phyloP scores from a whole-genome alignment of 2,113 vertebrate genomes.

The Spilogale gracilis region DNA sequence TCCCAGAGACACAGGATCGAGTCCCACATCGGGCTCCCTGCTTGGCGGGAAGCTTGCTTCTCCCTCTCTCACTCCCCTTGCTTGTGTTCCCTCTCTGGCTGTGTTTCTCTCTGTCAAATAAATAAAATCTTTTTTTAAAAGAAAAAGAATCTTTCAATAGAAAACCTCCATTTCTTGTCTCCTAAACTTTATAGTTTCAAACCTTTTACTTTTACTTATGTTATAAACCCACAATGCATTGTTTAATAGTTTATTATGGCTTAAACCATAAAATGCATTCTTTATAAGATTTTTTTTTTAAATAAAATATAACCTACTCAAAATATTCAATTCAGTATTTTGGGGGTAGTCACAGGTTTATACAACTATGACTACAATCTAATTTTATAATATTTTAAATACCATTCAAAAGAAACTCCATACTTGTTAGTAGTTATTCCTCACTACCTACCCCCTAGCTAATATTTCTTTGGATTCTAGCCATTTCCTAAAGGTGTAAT shows the following conservation, averaged over 20 bases:
- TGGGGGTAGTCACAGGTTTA: background rate
- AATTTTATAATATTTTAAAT: background rate
- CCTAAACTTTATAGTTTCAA: background rate
- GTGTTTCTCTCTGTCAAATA: too few relatives aligned
- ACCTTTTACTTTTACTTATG: background rate
- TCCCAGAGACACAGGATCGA: too few relatives aligned
- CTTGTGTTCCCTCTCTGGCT: too few relatives aligned
- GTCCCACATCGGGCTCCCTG: too few relatives aligned
- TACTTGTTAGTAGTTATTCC: background rate
- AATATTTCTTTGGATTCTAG: background rate
- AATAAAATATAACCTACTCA: background rate
- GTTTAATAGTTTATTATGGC: background rate
- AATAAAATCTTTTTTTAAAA: background rate
- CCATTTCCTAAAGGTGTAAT: background rate
- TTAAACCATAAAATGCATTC: background rate
- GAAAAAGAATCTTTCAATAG: background rate
- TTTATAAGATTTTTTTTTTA: background rate
- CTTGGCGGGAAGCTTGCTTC: too few relatives aligned
- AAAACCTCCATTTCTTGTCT: background rate
- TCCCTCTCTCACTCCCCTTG: too few relatives aligned
- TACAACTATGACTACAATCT: background rate
- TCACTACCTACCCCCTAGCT: background rate
- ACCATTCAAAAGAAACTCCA: background rate
- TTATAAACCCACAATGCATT: background rate
- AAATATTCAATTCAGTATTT: background rate